Conservation (phyloP, 2,797 vertebrate species). For the Discoglossus pictus region DNA sequence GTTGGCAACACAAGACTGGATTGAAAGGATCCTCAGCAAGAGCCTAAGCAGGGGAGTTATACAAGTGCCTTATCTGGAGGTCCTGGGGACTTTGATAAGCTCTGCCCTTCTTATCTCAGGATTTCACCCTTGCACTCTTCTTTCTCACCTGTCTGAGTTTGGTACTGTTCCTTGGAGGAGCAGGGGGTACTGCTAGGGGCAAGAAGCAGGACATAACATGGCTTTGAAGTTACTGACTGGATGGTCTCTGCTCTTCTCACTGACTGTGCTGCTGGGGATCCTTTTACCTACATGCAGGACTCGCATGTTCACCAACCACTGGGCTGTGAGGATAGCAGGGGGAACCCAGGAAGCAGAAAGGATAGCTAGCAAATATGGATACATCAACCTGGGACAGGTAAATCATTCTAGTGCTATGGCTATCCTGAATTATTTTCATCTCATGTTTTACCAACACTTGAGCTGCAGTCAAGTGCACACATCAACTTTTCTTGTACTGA, state of each 20-base stretch:
- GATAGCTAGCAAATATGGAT: conserved; percentile 95
- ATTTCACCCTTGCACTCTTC: background rate
- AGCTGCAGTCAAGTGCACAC: background rate
- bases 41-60: conserved; percentile 1
- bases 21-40: conserved; percentile 38
- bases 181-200: conserved; percentile 56
- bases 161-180: conserved; percentile 8
- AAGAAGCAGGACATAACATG: conserved; percentile 77
- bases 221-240: conserved; percentile 73
- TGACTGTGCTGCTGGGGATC: conserved; percentile 83
- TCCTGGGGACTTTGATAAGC: conserved; percentile 26
- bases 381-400: conserved; percentile 98
- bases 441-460: background rate
- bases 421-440: background rate
- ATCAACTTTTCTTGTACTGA: conserved; percentile 19
- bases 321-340: conserved; percentile 92
- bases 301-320: conserved; percentile 98
- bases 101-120: background rate
- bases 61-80: conserved; percentile 31
- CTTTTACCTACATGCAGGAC: conserved; percentile 82
- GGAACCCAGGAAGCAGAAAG: conserved; percentile 84
- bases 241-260: conserved; percentile 75
- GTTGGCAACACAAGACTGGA: conserved; percentile 35
- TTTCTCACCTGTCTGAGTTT: conserved; percentile 26
- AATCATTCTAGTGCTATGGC: conserved; percentile 2